These are phyloP conservation scores for Amblyjoppa proteus DNA, from an alignment of 2,888 invertebrate genomes.

Conservation along the genomic window DNA sequence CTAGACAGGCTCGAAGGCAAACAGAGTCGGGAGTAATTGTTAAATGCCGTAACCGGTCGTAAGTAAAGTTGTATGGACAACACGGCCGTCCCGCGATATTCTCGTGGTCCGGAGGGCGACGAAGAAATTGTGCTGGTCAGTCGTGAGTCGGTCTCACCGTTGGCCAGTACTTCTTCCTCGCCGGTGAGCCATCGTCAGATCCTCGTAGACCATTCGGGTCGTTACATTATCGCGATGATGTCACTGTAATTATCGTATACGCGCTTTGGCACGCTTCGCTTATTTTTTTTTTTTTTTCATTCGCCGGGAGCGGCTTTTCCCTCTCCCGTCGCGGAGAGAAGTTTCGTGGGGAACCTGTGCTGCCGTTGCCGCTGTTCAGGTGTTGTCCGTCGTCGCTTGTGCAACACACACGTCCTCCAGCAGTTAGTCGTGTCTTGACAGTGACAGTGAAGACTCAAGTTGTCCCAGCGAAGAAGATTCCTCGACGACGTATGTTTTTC, in stretches of 20 bases:
- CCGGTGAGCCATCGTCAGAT: constrained; percentile 9
- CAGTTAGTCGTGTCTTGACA: constrained; percentile 22
- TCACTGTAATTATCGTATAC: constrained; percentile 60
- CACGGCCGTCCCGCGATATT: not conserved
- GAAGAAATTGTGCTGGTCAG: constrained; percentile 44
- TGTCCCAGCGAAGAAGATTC: not conserved
- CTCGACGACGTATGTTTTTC: not conserved
- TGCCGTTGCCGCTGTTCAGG: constrained; percentile 39
- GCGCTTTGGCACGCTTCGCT: constrained; percentile 23
- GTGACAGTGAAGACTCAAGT: constrained; percentile 47
- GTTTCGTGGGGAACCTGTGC: constrained; percentile 12
- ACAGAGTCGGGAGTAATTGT: not conserved
- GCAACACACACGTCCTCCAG: not conserved
- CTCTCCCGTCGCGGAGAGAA: not conserved
- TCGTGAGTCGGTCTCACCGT: constrained; percentile 15
- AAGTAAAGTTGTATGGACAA: not conserved
- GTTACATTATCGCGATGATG: constrained; percentile 52
- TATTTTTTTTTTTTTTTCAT: not conserved
- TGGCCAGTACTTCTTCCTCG: constrained; percentile 20
- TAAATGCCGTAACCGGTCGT: not conserved
- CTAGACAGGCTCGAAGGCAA: not conserved
- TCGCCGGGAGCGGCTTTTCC: constrained; percentile 34
- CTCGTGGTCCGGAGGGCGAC: constrained; percentile 10
- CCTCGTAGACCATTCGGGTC: constrained; percentile 8
- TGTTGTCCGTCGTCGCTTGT: constrained; percentile 33